Evolutionary conservation across 2,113 vertebrate species (phyloP), one percentile per base, ranked within the genome.

Genomic region (Pteruthius melanotis): DNA sequence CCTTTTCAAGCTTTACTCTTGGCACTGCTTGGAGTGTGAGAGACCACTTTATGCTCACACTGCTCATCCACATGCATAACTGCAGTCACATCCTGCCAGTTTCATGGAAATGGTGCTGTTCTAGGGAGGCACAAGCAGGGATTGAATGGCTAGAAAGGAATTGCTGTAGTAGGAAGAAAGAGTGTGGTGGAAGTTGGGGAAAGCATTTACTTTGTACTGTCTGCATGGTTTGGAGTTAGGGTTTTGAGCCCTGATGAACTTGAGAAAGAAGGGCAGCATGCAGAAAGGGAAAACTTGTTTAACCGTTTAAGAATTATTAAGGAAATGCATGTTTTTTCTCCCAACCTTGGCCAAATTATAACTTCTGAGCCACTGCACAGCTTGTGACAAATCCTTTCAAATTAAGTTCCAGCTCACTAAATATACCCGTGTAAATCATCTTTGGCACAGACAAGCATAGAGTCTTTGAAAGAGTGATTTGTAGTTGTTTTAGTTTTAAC

Each of bases 291-390:
- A 10, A 71, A 72, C 20, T 5, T 7, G 8, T 35, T 8, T 10
- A 30, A 22, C 3, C 16, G 7, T 31, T 75, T 35, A 11, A 52
- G 83, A 69, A 56, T 33, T 20, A 54, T 33, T 54, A 57, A 57
- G 21, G 31, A 52, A 52, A n/a, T 13, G 15, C 7, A 10, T 33
- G 19, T 13, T 60, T 63, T 57, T 61, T n/a, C 28, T 65, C 5
- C 5, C 37, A 18, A 0, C 4, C 8, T 17, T 81, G 47, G 7
- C 26, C 28, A 33, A 22, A 26, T 39, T 16, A 3, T 8, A 44
- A 23, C 24, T 83, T 80, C 33, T 3, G 26, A 82, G 31, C 15
- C 54, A 45, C 13, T 52, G 60, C 15, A 15, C 6, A 37, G 28
- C 7, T 50, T 59, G 33, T 47, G 50, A 35, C 9, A 63, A 50